Base-by-base conservation (phyloP, 2,888 invertebrate genomes). In the Mythimna ferrago region DNA sequence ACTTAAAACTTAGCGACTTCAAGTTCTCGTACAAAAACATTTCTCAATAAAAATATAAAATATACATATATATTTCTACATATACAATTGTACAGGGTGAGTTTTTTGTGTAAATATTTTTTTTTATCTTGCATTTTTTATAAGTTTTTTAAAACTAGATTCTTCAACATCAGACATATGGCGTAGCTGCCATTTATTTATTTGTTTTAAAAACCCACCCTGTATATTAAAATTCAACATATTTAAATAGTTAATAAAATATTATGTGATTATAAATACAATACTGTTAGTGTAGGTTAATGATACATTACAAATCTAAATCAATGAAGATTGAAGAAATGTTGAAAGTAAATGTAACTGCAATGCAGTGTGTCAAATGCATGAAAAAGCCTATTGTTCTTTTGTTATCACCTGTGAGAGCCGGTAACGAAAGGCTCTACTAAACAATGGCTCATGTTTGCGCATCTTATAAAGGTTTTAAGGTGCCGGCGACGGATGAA, bases 331-430 rank as follows among this genome's bases (percentile, higher is more conserved):
- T 66, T 65, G 66, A 69, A 65, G 35, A 60, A 63, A 71, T 73
- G 76, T 81, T 75, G 75, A 78, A 77, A 76, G 73, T 73, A 88
- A 84, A 82, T 83, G 91, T 90, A 90, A 88, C 89, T 90, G 91
- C 90, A 88, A 89, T 90, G 90, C 90, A 90, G 90, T 90, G 83
- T 82, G 82, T 81, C 85, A 87, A 87, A 86, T 86, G 90, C 84
- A 87, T 87, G 85, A 81, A 78, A 26, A 83, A 82, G 72, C 70
- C 38, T 70, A 53, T 64, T 81, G 63, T 73, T 76, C 66, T 73
- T 66, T 67, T 66, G 35, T 81, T 71, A 60, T 58, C 76, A 73
- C 69, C 48, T 61, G 56, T 62, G 69, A 73, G 73, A 76, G 67
- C 70, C 53, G 58, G 32, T 70, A 78, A 68, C 51, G 11, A 70